phyloP scores from a whole-genome alignment of 2,888 invertebrate species.

The Acanthosepion lycidas region DNA sequence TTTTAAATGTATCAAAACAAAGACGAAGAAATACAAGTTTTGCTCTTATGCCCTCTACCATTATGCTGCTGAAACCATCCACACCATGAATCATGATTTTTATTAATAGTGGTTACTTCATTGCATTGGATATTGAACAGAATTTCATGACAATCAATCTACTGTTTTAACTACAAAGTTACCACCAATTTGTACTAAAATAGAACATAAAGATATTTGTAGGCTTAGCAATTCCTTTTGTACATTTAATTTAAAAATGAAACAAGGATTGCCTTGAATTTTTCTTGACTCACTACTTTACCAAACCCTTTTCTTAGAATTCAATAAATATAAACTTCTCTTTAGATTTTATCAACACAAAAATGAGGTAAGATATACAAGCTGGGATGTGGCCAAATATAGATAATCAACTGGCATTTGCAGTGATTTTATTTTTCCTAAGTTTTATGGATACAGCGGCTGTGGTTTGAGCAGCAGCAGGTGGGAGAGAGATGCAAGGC shows the following conservation, averaged over 20 bases:
- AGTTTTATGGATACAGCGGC: neutral
- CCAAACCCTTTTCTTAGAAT: neutral
- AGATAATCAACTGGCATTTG: slow-evolving; percentile 2
- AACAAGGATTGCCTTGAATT: neutral
- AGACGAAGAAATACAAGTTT: no score
- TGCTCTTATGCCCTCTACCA: no score
- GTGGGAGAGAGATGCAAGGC: neutral
- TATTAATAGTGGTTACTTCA: neutral
- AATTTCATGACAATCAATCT: neutral
- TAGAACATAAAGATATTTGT: neutral
- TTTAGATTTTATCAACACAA: neutral
- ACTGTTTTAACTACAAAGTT: neutral
- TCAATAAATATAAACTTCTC: neutral
- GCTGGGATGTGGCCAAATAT: neutral
- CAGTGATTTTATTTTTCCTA: neutral
- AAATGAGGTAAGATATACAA: neutral
- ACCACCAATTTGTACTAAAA: no score
- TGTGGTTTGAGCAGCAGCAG: neutral
- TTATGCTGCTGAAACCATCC: no score
- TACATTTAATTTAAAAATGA: neutral
- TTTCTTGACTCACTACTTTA: neutral
- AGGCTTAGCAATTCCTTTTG: neutral
- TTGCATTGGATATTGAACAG: neutral
- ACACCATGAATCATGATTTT: no score
- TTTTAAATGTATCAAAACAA: no score